Conservation (phyloP, 2,797 vertebrate genomes). For the Sebastes hopkinsi region DNA sequence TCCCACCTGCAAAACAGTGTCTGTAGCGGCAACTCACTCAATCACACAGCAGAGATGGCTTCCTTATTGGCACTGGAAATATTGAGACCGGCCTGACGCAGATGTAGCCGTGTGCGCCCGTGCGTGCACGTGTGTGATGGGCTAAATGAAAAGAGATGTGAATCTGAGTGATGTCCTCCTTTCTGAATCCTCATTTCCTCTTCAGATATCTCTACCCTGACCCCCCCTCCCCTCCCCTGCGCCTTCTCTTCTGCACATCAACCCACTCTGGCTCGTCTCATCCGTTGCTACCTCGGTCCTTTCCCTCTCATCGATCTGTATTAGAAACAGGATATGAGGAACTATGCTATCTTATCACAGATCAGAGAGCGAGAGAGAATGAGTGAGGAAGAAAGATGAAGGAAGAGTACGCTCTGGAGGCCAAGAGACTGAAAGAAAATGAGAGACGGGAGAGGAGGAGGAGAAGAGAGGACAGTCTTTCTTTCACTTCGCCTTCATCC, state of each 20-base stretch:
- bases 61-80: slow-evolving; percentile 62
- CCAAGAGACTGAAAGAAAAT: slow-evolving; percentile 45
- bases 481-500: slow-evolving; percentile 61
- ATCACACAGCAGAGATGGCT: slow-evolving; percentile 60
- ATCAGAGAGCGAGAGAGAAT: slow-evolving; percentile 68
- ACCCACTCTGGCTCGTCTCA: slow-evolving; percentile 71
- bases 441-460: slow-evolving; percentile 23
- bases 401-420: slow-evolving; percentile 42
- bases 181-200: slow-evolving; percentile 84
- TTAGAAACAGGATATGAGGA: slow-evolving; percentile 83
- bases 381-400: slow-evolving; percentile 63
- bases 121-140: slow-evolving; percentile 46
- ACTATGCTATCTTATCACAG: slow-evolving; percentile 79
- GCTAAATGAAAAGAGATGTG: slow-evolving; percentile 81
- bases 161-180: slow-evolving; percentile 79
- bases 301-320: slow-evolving; percentile 77
- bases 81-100: slow-evolving; percentile 50
- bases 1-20: slow-evolving; percentile 58
- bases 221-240: slow-evolving; percentile 21
- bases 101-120: slow-evolving; percentile 12
- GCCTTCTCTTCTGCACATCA: slow-evolving; percentile 58
- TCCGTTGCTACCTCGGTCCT: slow-evolving; percentile 63
- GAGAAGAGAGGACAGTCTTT: slow-evolving; percentile 40
- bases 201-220: slow-evolving; percentile 74
- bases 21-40: slow-evolving; percentile 52